Evolutionary conservation across 2,113 vertebrate species (phyloP), one percentile per base, ranked within the genome.

Genomic region (Rhadina sibilatrix): DNA sequence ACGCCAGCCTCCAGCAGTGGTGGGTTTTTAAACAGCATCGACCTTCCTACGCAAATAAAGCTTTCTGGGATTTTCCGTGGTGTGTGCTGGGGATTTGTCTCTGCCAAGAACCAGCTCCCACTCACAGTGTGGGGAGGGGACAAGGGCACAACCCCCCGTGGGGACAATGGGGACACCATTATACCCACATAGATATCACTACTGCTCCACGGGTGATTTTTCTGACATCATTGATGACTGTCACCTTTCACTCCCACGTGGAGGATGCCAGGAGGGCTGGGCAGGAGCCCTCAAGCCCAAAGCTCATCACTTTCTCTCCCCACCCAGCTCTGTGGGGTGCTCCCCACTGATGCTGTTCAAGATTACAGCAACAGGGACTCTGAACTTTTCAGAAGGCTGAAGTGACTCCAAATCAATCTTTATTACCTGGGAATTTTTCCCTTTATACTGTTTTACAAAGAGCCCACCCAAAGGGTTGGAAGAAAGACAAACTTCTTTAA

Each of bases 11-110:
- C 71, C 61, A 60, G 44, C 23, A 88, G 44, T 0, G 0, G 40
- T 46, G 82, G 70, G 61, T 35, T 95, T 96, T 95, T 83, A 92
- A 96, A 85, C 49, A 87, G 78, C 88, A 71, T 69, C 27, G 0
- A 46, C 60, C 88, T 94, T 90, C 92, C 82, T 61, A 88, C 10
- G 3, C 64, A 70, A 97, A 96, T 96, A 97, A 97, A 97, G 68
- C 72, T 86, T 80, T 90, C 79, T 94, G 94, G 89, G 92, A 81
- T 96, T 97, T 97, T 93, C 54, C 4, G 54, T 19, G 17, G 37
- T 27, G 82, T 35, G 82, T 83, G 75, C 64, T 52, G 74, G 24
- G 56, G 74, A 44, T 60, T 75, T 89, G 72, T 89, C 24, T 94
- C 60, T 85, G 74, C 90, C 30, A 16, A 54, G 60, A 61, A 54